Base-by-base conservation (phyloP, 2,797 vertebrate genomes). In the Petrocephalus sullivani region DNA sequence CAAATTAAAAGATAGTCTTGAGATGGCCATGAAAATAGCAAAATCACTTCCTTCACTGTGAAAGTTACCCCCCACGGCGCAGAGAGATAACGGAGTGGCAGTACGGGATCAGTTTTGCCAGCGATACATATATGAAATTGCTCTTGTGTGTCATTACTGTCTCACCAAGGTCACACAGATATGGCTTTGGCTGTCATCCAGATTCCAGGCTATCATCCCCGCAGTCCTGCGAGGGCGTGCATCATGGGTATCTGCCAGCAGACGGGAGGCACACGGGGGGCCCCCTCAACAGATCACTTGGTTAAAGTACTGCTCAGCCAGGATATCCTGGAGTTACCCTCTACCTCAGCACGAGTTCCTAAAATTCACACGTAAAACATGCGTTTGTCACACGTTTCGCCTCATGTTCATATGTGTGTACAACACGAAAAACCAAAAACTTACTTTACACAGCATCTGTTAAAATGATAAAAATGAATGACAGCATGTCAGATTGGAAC, bases 121-220 rank as follows among this genome's bases (percentile, higher is more conserved):
- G 37, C 71, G 19, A 41, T 78, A 86, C 54, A 56, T 86, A 28
- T 86, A 57, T 56, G 54, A 56, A 86, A 86, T 58, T 86, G 54
- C 16, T 37, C 85, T 58, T 49, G 53, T 37, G 56, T 37, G 53
- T 86, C 53, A 58, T 56, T 58, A 37, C 53, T 37, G 33, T 56
- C 85, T 57, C 7, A 54, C 85, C 28, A 37, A 86, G 28, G 54
- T 37, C 54, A 57, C 85, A 57, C 56, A 86, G 51, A 86, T 57
- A 57, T 23, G 28, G 33, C 49, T 58, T 37, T 37, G 54, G 54
- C 49, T 53, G 54, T 57, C 54, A 60, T 86, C 28, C 85, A 56
- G 53, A 37, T 56, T 56, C 85, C 33, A 37, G 54, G 54, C 85
- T 57, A 60, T 60, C 54, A 60, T 57, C 54, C 28, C 57, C 28